Evolutionary conservation across 1,140 invertebrate genomes (phyloP), one percentile per base, ranked within the genome.

Genomic region (Macrobrachium rosenbergii): DNA sequence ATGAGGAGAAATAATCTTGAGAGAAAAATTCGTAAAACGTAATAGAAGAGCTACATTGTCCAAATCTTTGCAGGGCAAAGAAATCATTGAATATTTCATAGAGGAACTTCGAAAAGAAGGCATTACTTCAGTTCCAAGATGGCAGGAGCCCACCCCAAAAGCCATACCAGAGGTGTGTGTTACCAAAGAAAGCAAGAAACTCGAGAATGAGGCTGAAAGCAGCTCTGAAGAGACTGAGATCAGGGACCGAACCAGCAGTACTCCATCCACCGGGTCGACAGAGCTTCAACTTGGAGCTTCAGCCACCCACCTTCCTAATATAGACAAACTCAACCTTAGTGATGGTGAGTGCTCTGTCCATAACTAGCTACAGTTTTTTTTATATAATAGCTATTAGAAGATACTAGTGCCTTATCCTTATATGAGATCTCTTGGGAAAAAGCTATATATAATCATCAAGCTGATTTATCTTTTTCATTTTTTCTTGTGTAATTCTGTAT

Each of bases 61-160:
- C 21, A 43, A 16, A 37, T 23, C 89, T 45, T 43, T 45, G 87
- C 75, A 96, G 96, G 97, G 98, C 58, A 99, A 98, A 92, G 98
- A 99, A 93, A 97, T 99, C 43, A 98, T 99, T 90, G 97, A 99
- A 92, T 95, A 94, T 92, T 99, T 98, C 92, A 96, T 99, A 90
- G 94, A 94, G 83, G 94, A 97, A 91, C 92, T 99, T 43, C 93
- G 94, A 89, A 94, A 94, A 28, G 96, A 97, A 90, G 98, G 97
- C 3, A 94, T 98, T n/a, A 96, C 94, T 5, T 92, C 93, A 76
- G 92, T 95, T 88, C 90, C 82, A 88, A 72, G 91, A 90, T 86
- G 73, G 87, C 67, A 80, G 43, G 76, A 86, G 43, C 84, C 63
- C 16, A 12, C 67, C n/a, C n/a, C 58, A 14, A 87, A 64, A 63